phyloP scores from a whole-genome alignment of 2,888 invertebrate species.

The Leptinotarsa haldemani region DNA sequence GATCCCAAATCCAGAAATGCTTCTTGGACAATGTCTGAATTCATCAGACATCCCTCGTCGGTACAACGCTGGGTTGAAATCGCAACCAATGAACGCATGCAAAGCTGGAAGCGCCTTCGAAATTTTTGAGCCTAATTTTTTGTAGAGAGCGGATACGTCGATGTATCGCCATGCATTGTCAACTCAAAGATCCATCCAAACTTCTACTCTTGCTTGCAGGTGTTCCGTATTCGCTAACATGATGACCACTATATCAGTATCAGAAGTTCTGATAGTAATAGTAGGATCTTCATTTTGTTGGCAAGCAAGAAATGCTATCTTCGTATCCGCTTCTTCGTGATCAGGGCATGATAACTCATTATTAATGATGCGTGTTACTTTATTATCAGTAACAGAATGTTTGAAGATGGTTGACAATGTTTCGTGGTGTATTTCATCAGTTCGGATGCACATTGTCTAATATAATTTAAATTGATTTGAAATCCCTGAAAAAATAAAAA shows the following conservation, averaged over 20 bases:
- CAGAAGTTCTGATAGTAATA: conserved; percentile 45
- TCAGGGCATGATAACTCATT: too few species aligned
- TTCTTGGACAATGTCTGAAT: conserved; percentile 41
- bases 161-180: conserved; percentile 41
- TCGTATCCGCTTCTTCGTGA: too few species aligned
- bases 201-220: conserved; percentile 36
- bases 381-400: too few species aligned
- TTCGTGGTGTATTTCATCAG: too few species aligned
- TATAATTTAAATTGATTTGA: too few species aligned
- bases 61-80: conserved; percentile 47
- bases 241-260: conserved; percentile 49
- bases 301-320: too few species aligned
- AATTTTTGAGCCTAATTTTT: conserved; percentile 38
- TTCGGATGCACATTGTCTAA: too few species aligned
- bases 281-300: neutral
- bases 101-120: too few species aligned
- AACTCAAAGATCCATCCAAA: conserved; percentile 40
- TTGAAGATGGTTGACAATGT: too few species aligned
- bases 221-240: conserved; percentile 48
- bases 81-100: conserved; percentile 23
- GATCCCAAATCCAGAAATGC: conserved; percentile 42
- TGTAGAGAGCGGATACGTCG: conserved; percentile 42
- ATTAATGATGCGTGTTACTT: too few species aligned
- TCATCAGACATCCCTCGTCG: conserved; percentile 34
- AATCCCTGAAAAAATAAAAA: too few species aligned